A percentile compares a stretch with the other conserved stretches of the same genome.
Conservation (phyloP, 2,797 vertebrate species). For the Choloepus didactylus region DNA sequence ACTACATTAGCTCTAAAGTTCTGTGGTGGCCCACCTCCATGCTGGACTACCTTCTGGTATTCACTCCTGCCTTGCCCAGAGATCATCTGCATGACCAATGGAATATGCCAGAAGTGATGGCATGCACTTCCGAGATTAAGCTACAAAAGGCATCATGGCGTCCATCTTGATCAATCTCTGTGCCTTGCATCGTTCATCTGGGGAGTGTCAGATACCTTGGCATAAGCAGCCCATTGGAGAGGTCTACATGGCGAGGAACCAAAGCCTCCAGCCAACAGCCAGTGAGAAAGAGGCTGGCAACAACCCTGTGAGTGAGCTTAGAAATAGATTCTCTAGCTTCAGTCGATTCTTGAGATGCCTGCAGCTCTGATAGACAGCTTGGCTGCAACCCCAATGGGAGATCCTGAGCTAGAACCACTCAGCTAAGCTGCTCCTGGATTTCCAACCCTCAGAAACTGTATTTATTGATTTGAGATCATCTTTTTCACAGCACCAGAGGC, state of each 20-base stretch:
- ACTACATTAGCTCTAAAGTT: background rate
- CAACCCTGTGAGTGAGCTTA: background rate
- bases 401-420: background rate
- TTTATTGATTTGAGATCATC: constrained; percentile 12
- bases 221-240: background rate
- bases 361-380: background rate
- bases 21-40: background rate
- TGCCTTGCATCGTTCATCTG: background rate
- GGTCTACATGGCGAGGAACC: background rate
- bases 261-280: background rate
- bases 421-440: background rate
- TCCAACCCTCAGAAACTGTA: background rate
- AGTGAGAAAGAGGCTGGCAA: background rate
- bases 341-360: background rate
- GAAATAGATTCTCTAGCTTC: too few species aligned
- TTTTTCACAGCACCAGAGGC: background rate
- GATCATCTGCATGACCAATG: too few species aligned
- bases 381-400: too few species aligned
- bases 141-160: background rate
- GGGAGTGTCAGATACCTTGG: background rate
- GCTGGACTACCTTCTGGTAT: background rate
- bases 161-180: background rate
- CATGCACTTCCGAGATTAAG: background rate
- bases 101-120: background rate
- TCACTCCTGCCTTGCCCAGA: background rate